Evolutionary conservation across 2,113 vertebrate genomes (phyloP).

Genomic region (Caretta caretta): DNA sequence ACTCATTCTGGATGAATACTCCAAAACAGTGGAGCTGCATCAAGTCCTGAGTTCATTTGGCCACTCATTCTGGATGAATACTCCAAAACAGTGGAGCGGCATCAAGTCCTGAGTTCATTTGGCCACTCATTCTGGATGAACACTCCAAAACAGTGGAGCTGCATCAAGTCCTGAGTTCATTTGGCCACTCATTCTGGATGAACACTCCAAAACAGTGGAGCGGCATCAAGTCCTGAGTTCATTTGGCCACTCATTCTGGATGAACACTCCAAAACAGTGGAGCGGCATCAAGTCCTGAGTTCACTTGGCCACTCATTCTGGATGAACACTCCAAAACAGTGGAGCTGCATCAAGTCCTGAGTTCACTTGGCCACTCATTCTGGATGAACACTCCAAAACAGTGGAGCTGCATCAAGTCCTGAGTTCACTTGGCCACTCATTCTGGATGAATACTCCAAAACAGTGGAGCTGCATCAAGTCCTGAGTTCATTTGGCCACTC

Average conservation of each 20-base stretch:
- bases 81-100: neutral
- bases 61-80: neutral
- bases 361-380: neutral
- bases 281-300: neutral
- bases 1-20: too few species aligned
- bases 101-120: neutral
- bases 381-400: too few species aligned
- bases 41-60: neutral
- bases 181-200: neutral
- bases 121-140: too few species aligned
- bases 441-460: neutral
- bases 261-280: too few species aligned
- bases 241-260: neutral
- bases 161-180: neutral
- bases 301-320: neutral
- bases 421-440: neutral
- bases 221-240: neutral
- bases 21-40: neutral
- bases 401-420: neutral
- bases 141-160: too few species aligned
- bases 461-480: neutral
- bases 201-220: neutral
- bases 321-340: neutral
- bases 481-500: neutral
- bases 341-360: neutral